Percentiles rank a stretch among this genome's conserved stretches.
Conservation (phyloP, 1,140 invertebrate genomes). For the Temnothorax longispinosus region DNA sequence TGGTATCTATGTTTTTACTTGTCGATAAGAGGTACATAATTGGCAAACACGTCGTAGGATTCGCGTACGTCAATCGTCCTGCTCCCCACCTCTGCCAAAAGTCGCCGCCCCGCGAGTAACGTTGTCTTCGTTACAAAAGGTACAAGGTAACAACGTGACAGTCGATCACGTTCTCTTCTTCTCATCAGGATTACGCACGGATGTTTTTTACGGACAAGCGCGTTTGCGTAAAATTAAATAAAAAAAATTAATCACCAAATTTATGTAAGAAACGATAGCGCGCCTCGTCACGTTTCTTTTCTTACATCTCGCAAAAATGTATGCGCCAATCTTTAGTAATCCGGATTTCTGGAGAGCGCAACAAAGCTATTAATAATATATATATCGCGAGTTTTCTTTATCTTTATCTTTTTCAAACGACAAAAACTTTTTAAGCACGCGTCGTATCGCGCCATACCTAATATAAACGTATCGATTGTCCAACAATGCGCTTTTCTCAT, state of each 20-base stretch:
- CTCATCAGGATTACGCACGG: neutral
- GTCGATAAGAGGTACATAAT: conserved; percentile 33
- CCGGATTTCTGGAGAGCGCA: neutral
- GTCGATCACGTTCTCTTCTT: neutral
- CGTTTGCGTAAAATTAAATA: neutral
- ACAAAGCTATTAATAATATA: neutral
- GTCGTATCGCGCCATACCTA: neutral
- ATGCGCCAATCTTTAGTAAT: neutral
- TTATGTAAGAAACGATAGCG: neutral
- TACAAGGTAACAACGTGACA: too few relatives aligned
- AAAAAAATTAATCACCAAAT: too few relatives aligned
- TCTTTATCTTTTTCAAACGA: too few relatives aligned
- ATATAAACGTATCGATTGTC: neutral
- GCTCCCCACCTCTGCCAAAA: neutral
- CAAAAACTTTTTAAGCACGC: neutral
- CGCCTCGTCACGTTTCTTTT: neutral
- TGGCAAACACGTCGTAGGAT: neutral
- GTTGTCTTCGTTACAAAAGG: too few relatives aligned
- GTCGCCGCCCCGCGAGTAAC: too few relatives aligned
- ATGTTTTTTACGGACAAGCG: neutral
- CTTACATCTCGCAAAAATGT: neutral
- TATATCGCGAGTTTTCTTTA: neutral
- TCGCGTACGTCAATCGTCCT: neutral
- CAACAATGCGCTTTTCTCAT: neutral
- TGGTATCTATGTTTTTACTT: neutral